A percentile compares a stretch with the other conserved stretches of the same genome.
These are phyloP conservation scores for Setophaga coronata DNA, from an alignment of 2,113 vertebrate species.

Conservation along the genomic window DNA sequence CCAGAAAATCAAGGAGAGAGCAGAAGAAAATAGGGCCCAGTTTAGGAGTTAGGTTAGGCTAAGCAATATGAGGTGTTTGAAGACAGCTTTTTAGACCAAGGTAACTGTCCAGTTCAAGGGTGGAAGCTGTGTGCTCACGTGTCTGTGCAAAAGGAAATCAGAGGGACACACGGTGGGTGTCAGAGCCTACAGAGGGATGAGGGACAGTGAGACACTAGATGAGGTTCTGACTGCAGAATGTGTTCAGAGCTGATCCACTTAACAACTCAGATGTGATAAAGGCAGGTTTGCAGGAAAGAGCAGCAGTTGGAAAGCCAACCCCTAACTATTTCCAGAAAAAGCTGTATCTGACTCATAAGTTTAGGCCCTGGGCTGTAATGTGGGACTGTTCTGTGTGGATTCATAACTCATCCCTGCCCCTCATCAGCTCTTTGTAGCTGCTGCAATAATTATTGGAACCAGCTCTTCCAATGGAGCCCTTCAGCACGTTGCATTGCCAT, in stretches of 20 bases:
- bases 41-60: not conserved
- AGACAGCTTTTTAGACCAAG: not conserved
- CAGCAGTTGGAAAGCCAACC: not conserved
- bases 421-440: not conserved
- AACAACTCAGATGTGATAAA: not conserved
- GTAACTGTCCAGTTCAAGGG: not conserved
- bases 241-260: not conserved
- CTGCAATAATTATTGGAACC: not conserved
- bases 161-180: not conserved
- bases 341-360: not conserved
- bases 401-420: not conserved
- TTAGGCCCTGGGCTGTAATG: not conserved
- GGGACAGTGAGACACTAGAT: not conserved
- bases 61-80: not conserved
- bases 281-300: not conserved
- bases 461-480: not conserved
- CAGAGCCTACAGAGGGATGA: not conserved
- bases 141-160: not conserved
- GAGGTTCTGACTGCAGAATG: not conserved
- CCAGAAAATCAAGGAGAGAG: not conserved
- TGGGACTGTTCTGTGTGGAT: not conserved
- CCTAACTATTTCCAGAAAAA: not conserved
- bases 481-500: not conserved
- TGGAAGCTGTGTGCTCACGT: not conserved
- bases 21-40: not conserved